Conservation (phyloP, 2,888 invertebrate species). For the Scaptomyza caliginosa region DNA sequence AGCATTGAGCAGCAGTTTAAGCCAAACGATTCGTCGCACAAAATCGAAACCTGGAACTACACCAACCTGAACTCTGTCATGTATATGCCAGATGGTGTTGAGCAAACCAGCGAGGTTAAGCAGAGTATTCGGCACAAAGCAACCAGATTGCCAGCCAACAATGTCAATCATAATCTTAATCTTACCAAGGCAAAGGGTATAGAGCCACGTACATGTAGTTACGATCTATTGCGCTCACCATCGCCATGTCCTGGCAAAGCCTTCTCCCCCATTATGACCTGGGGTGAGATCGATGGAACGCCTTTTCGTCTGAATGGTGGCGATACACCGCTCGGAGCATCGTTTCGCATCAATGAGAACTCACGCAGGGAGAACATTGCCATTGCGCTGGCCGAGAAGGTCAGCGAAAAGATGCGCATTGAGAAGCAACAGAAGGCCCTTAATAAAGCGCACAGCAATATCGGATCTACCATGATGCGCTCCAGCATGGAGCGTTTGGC, state of each 20-base stretch:
- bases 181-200: background rate
- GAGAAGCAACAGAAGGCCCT: constrained; percentile 88
- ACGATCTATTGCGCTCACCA: constrained; percentile 92
- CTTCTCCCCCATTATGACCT: constrained; percentile 98
- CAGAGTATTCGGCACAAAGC: constrained; percentile 92
- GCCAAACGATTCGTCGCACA: constrained; percentile 86
- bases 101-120: constrained; percentile 87
- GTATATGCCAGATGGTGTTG: constrained; percentile 96
- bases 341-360: constrained; percentile 94
- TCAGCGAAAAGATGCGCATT: constrained; percentile 89
- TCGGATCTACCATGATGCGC: constrained; percentile 86
- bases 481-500: constrained; percentile 92
- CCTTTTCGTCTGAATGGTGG: constrained; percentile 97
- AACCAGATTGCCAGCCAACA: constrained; percentile 90
- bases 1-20: constrained; percentile 91
- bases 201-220: constrained; percentile 88
- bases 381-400: constrained; percentile 93
- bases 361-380: constrained; percentile 93
- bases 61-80: constrained; percentile 95
- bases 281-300: constrained; percentile 99
- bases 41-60: constrained; percentile 95
- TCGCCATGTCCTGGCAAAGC: constrained; percentile 92
- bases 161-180: constrained; percentile 61
- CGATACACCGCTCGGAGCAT: constrained; percentile 95
- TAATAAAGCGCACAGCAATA: constrained; percentile 88